Evolutionary conservation across 2,797 vertebrate species (phyloP), one percentile per base, ranked within the genome.

Genomic region (Tragelaphus eurycerus): DNA sequence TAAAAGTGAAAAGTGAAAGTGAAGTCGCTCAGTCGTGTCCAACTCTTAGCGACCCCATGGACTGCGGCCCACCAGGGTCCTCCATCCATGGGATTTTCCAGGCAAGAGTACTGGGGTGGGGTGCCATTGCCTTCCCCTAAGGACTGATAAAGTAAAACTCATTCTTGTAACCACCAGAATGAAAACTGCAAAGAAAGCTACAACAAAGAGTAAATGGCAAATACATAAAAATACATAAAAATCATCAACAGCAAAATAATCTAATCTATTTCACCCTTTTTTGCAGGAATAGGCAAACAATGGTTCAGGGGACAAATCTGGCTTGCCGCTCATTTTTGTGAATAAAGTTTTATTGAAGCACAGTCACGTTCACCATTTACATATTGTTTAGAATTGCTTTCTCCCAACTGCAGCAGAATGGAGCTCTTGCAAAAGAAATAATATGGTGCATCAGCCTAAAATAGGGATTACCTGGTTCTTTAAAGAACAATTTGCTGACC

Each of bases 291-390:
- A 52, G 21, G 60, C 34, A 90, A 95, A 96, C 14, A 59, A 60
- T 25, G 34, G 27, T 55, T 31, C 54, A 64, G 2, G 1, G 54
- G 29, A 84, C 25, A 83, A 96, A 90, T 78, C 14, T 34, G 29
- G 60, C 59, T 38, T 16, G 14, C 50, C 10, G 57, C 7, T 14
- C 55, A 3, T 31, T 90, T 95, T 79, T 38, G 1, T 27, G 86
- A 93, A 83, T 59, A 93, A 96, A 93, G 86, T 78, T 86, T 90
- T 82, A 92, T 79, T 81, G 52, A 43, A 92, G 93, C 4, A 67
- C 2, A 90, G 79, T 1, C 59, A 85, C 7, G 7, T 16, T 96
- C 50, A 88, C 79, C n/a, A 67, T 84, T 95, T 71, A 90, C 25
- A 31, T 74, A 48, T 55, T 57, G 25, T 48, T 52, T 86, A 84